Evolutionary conservation across 2,797 vertebrate species (phyloP), one percentile per base, ranked within the genome.

Genomic region (Yasuhikotakia modesta): DNA sequence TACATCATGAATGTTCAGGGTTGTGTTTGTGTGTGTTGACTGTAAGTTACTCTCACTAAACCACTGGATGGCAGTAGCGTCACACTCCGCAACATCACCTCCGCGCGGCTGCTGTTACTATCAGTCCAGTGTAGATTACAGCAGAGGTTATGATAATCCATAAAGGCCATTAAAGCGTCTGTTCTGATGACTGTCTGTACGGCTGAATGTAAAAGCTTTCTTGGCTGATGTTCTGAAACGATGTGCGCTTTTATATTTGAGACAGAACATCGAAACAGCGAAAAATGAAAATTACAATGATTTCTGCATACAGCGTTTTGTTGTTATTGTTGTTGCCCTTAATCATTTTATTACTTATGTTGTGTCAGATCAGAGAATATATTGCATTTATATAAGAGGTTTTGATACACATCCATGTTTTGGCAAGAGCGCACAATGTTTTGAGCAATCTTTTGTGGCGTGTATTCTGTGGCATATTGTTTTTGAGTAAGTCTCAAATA

Each of bases 41-140:
- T n/a, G 17, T 45, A 24, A 67, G 10, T n/a, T 80, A 75, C 67
- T 53, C 58, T 13, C 55, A 1, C n/a, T n/a, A 55, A 50, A 55
- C 79, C 88, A 84, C 84, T 87, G 82, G 88, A 84, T 82, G 88
- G 87, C 87, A 88, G 85, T 89, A 89, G 85, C 75, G 80, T 81
- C 83, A 81, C 22, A 4, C 1, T 14, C 6, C 7, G 12, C 17
- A 27, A 24, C 45, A 2, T 13, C 17, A 53, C 10, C 22, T 35
- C 45, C 32, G n/a, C 52, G 70, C 73, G 24, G 43, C n/a, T 17
- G 32, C 64, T 48, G 2, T 61, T 72, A 39, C 12, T 4, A 48
- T 64, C 19, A 17, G 46, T 75, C 52, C 50, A 30, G 17, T 53
- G 22, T 66, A 53, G 27, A 52, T 58, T 10, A 27, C 48, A 55